Evolutionary conservation across 2,113 vertebrate genomes (phyloP).

Genomic region (Campylorhamphus procurvoides): DNA sequence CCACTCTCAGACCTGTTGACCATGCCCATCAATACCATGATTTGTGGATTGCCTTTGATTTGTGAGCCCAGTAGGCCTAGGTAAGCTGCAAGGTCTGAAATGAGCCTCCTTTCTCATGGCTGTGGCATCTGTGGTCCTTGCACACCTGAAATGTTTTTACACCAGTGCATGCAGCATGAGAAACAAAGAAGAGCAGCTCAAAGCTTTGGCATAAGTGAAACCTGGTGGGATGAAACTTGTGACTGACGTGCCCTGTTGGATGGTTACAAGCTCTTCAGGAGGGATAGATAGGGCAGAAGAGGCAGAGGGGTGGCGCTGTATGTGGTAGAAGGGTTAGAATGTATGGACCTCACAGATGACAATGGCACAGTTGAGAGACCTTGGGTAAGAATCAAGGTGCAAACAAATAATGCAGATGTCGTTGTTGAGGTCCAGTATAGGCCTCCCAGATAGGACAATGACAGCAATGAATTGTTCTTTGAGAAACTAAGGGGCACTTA

Average conservation of each 20-base stretch:
- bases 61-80: not conserved
- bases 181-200: not conserved
- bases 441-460: not conserved
- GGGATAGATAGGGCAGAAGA: not conserved
- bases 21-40: fast-evolving
- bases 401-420: not conserved
- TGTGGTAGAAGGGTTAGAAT: not conserved
- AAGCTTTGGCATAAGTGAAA: not conserved
- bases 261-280: not conserved
- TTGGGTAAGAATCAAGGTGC: not conserved
- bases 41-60: not conserved
- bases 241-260: not conserved
- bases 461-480: not conserved
- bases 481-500: not conserved
- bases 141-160: not conserved
- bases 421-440: not conserved
- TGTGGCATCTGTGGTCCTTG: not conserved
- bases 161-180: not conserved
- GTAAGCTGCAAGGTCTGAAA: not conserved
- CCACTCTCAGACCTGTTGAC: not conserved
- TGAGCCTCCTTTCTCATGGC: not conserved
- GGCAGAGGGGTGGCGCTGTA: not conserved
- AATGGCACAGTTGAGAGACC: not conserved
- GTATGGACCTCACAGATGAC: not conserved
- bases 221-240: not conserved